A percentile compares a stretch with the other conserved stretches of the same genome.
These are phyloP conservation scores for Drepana falcataria DNA, from an alignment of 2,888 invertebrate genomes.

Conservation along the genomic window DNA sequence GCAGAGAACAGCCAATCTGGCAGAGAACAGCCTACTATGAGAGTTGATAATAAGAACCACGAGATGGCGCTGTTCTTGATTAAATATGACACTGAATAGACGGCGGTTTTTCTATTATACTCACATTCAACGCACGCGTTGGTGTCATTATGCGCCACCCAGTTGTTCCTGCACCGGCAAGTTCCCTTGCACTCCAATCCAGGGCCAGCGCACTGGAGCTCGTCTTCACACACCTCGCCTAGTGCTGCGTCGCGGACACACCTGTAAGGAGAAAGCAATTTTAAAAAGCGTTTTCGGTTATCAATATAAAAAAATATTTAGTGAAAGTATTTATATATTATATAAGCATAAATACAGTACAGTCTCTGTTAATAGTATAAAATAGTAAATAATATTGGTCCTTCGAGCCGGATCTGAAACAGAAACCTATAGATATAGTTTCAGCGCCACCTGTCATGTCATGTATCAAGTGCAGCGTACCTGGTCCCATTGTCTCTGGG, in stretches of 20 bases:
- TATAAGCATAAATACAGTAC: no score
- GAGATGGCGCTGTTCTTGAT: neutral
- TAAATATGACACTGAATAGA: neutral
- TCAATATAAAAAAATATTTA: no score
- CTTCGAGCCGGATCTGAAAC: no score
- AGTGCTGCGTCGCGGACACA: conserved; percentile 65
- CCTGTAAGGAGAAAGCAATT: conserved; percentile 27
- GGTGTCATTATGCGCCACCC: conserved; percentile 59
- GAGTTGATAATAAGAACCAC: neutral
- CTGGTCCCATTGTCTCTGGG: conserved; percentile 69
- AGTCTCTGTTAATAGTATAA: no score
- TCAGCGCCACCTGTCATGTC: no score
- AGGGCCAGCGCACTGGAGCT: conserved; percentile 66
- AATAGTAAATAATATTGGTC: no score
- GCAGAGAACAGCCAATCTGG: no score
- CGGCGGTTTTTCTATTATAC: conserved; percentile 12
- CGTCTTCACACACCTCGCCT: conserved; percentile 65
- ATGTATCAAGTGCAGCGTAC: conserved; percentile 29
- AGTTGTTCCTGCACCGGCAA: conserved; percentile 60
- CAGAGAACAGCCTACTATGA: no score
- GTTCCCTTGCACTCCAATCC: conserved; percentile 65
- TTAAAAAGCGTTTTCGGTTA: no score
- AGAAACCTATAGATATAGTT: no score
- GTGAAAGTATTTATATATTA: no score
- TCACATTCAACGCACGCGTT: conserved; percentile 65